A percentile compares a stretch with the other conserved stretches of the same genome.
Conservation (phyloP, 2,888 invertebrate species). For the Cyaniris semiargus region DNA sequence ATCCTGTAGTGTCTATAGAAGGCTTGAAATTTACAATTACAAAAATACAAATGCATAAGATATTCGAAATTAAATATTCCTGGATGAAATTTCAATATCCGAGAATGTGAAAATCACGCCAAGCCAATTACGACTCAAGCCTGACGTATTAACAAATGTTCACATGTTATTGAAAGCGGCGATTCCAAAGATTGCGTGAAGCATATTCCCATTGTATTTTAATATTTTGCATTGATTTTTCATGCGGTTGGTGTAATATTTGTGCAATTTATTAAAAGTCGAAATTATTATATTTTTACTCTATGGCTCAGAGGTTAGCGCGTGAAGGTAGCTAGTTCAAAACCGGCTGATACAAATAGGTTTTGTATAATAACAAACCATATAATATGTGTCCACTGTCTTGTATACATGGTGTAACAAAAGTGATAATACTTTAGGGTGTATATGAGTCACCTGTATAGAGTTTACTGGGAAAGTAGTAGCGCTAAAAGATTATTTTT, state of each 20-base stretch:
- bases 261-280: not conserved
- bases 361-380: too few species aligned
- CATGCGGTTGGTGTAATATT: not conserved
- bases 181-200: conserved; percentile 1
- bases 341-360: too few species aligned
- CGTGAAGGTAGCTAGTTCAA: too few species aligned
- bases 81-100: not conserved
- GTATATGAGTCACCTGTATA: too few species aligned
- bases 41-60: not conserved
- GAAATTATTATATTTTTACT: too few species aligned
- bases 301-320: too few species aligned
- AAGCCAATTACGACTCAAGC: conserved; percentile 42
- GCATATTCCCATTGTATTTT: not conserved
- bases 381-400: too few species aligned
- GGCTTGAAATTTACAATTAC: not conserved
- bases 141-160: conserved; percentile 40
- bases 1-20: too few species aligned
- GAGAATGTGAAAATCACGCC: conserved; percentile 40
- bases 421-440: too few species aligned
- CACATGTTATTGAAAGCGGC: conserved; percentile 26
- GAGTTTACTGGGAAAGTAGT: too few species aligned
- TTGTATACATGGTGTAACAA: too few species aligned
- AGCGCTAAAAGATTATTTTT: too few species aligned
- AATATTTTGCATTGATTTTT: not conserved
- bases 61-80: not conserved